Conservation (phyloP, 37 sponge, comb jelly and placozoan genomes). For the Spongilla lacustris region DNA sequence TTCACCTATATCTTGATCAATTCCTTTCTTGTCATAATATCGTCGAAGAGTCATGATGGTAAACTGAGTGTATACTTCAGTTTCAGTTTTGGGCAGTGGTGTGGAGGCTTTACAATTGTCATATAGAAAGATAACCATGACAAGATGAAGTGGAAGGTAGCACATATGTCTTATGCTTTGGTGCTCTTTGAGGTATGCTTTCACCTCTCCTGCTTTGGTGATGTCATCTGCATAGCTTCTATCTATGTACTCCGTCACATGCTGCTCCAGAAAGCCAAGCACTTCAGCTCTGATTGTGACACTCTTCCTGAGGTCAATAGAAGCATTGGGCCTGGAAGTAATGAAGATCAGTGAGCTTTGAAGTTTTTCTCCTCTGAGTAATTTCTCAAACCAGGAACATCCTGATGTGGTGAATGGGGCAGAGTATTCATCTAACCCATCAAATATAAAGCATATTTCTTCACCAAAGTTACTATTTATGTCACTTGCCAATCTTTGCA, state of each 20-base stretch:
- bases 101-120: neutral
- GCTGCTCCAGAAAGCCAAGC: conserved; percentile 9
- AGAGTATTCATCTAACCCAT: conserved; percentile 36
- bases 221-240: neutral
- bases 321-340: conserved; percentile 33
- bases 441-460: conserved; percentile 10
- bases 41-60: neutral
- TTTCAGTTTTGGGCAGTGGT: conserved; percentile 23
- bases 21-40: neutral
- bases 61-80: conserved; percentile 25
- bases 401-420: too few relatives aligned
- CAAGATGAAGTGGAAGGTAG: conserved; percentile 33
- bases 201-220: neutral
- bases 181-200: neutral
- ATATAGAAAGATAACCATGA: conserved; percentile 20
- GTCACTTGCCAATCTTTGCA: neutral
- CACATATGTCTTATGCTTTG: conserved; percentile 32
- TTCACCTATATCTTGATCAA: neutral
- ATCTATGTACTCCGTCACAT: conserved; percentile 14
- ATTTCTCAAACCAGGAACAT: neutral
- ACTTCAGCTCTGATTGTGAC: conserved; percentile 24
- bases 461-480: neutral
- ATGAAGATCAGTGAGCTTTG: conserved; percentile 2
- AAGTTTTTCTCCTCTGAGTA: neutral
- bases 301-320: neutral